Evolutionary conservation across 1,140 invertebrate genomes (phyloP).

Genomic region (Pogonus chalceus): DNA sequence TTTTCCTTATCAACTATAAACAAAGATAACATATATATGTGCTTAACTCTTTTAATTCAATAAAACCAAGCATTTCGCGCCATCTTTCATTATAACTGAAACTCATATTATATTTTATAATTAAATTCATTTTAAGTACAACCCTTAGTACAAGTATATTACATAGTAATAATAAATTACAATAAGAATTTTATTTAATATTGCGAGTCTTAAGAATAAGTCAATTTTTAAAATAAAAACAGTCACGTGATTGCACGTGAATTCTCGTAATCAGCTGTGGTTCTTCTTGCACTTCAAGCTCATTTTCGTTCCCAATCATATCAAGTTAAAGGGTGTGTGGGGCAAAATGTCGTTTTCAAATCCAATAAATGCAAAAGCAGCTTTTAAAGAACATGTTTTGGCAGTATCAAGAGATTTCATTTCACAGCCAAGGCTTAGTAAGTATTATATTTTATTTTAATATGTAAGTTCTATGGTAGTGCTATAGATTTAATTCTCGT

Average conservation of each 20-base stretch:
- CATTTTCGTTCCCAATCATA: slow-evolving; percentile 13
- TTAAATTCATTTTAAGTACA: too few relatives aligned
- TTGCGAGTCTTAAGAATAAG: too few relatives aligned
- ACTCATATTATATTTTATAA: too few relatives aligned
- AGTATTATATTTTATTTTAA: slow-evolving; percentile 43
- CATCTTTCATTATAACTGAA: too few relatives aligned
- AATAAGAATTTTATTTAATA: too few relatives aligned
- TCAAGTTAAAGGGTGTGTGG: slow-evolving; percentile 18
- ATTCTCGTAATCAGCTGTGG: slow-evolving; percentile 27
- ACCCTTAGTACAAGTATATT: too few relatives aligned
- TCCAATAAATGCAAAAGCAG: slow-evolving; percentile 42
- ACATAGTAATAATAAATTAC: too few relatives aligned
- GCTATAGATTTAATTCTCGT: neutral
- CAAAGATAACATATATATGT: too few relatives aligned
- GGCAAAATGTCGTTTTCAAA: slow-evolving; percentile 32
- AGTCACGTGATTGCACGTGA: slow-evolving; percentile 47
- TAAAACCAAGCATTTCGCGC: too few relatives aligned
- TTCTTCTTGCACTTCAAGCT: slow-evolving; percentile 22
- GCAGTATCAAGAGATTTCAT: slow-evolving; percentile 94
- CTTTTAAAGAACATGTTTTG: slow-evolving; percentile 69
- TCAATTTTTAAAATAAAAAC: too few relatives aligned
- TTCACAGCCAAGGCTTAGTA: slow-evolving; percentile 93
- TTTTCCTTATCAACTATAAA: too few relatives aligned
- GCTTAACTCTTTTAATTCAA: too few relatives aligned
- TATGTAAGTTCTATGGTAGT: neutral